Evolutionary conservation across 2,888 invertebrate genomes (phyloP), one percentile per base, ranked within the genome.

Genomic region (Panorpa germanica): DNA sequence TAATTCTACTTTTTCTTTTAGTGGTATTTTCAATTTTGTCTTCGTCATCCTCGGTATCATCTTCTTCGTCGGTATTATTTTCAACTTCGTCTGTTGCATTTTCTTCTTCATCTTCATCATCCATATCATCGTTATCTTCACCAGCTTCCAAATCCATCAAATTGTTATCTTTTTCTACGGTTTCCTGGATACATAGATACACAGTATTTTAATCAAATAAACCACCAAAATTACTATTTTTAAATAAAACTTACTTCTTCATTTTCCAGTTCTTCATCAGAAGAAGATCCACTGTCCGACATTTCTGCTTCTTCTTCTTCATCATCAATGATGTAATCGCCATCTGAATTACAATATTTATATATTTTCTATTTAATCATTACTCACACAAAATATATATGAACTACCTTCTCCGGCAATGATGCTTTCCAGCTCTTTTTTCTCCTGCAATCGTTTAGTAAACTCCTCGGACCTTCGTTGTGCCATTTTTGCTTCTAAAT

Each of bases 401-500:
- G 2, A n/a, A 5, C 8, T 9, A 15, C 6, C n/a, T 16, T 5
- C 23, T 14, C 19, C 25, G n/a, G n/a, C 30, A 9, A 24, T 27
- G 24, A 11, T 19, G 24, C 25, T 26, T 28, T 34, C 36, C 49
- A 17, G 47, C 44, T 34, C 43, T 40, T 36, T 44, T 44, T 39
- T 48, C 45, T 57, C 49, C 34, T 72, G 65, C 16, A 65, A 53
- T 28, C 69, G 65, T 41, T 71, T 65, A 32, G 65, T 60, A 67
- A 82, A 68, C 40, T 77, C 71, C 34, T 73, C 59, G 21, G 70
- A 65, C 28, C 81, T 58, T 42, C 70, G 72, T 37, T 65, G 61
- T 3, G 67, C 67, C 44, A 88, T 85, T 50, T 74, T 59, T 9
- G 63, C 57, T 43, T 74, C 66, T 3, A 88, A 56, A 36, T 73